Base-by-base conservation (phyloP, 2,797 vertebrate genomes). In the Myotis daubentonii region DNA sequence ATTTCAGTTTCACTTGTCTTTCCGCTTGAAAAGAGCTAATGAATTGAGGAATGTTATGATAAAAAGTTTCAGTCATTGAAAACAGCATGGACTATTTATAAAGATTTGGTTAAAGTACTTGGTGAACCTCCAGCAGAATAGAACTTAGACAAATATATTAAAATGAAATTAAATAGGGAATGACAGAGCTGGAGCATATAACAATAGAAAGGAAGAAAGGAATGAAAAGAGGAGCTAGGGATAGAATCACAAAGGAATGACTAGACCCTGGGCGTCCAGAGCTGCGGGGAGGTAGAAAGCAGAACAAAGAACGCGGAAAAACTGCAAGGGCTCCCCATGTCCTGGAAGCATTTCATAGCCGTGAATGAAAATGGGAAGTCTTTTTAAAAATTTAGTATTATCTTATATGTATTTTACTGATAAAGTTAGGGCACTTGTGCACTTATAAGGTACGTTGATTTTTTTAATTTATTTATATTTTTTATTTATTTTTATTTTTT, bases 101-200 rank as follows among this genome's bases (percentile, higher is more conserved):
- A 89, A 22, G 23, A 76, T 71, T 82, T 81, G 23, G 91, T 89
- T 84, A 76, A 86, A 83, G 53, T 90, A 94, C 4, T 5, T 84
- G 2, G 16, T 72, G 1, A 4, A 30, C 1, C 23, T 66, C 28
- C 7, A 57, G 68, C 0, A 83, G 23, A 88, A 51, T 4, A 87
- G 22, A 93, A 51, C 2, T 68, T 36, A 76, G n/a, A 28, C 9
- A 93, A 28, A 72, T 47, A 33, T 22, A 72, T 47, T 70, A 66
- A 71, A 84, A 85, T 53, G 47, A 91, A 87, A 79, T 28, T 2
- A 0, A 66, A 41, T 16, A 55, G 4, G 6, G 4, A 60, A 84
- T 41, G 11, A 38, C 3, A 44, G 6, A 65, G 70, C 20, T 65
- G 13, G 60, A 9, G 0, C 19, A 78, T 1, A 3, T 70, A 70